These are phyloP conservation scores for Bradypodion ventrale DNA, from an alignment of 2,797 vertebrate genomes.

Conservation along the genomic window DNA sequence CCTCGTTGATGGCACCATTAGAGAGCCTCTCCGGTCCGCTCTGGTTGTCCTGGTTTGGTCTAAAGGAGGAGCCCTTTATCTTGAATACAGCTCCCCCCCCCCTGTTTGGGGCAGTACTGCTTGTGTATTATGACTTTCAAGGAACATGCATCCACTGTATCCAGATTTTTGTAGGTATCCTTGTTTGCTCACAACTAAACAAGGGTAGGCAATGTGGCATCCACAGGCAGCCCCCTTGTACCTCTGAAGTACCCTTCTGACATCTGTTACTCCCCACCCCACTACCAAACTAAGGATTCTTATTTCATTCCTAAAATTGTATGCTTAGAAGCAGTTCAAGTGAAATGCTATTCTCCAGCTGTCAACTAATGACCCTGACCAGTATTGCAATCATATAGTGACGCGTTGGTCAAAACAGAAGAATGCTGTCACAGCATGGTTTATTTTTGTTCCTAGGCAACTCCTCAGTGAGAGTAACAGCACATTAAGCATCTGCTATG, in stretches of 20 bases:
- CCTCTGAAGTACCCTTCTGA: neutral
- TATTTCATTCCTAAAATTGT: neutral
- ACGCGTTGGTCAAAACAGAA: neutral
- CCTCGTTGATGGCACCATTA: too few relatives aligned
- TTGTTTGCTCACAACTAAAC: neutral
- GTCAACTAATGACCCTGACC: too few relatives aligned
- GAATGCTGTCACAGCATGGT: too few relatives aligned
- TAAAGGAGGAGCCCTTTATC: too few relatives aligned
- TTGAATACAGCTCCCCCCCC: too few relatives aligned
- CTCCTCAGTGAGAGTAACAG: neutral
- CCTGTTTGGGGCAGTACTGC: too few relatives aligned
- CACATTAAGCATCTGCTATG: neutral
- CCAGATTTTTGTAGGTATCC: neutral
- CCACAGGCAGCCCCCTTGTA: neutral
- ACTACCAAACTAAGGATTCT: neutral
- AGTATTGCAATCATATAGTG: neutral
- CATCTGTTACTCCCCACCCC: neutral
- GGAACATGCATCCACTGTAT: neutral
- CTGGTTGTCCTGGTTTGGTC: too few relatives aligned
- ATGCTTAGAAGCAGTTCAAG: neutral
- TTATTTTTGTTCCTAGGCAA: neutral
- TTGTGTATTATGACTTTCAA: too few relatives aligned
- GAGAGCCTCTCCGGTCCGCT: too few relatives aligned
- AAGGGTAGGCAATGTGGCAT: neutral
- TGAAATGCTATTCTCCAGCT: neutral